Evolutionary conservation across 2,797 vertebrate species (phyloP).

Genomic region (Oryzias sinensis): DNA sequence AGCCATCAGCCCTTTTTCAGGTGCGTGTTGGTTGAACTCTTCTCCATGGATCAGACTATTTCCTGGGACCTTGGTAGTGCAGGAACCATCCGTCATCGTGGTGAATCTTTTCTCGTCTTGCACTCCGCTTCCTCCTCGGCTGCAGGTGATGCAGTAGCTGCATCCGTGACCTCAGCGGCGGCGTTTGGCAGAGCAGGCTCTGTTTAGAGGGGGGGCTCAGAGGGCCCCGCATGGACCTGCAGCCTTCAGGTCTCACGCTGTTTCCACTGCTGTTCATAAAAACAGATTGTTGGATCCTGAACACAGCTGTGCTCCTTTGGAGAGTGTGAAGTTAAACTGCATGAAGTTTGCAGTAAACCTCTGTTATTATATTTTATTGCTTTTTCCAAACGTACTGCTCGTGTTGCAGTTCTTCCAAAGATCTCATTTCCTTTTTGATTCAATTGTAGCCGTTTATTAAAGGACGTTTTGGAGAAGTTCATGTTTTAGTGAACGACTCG

Average conservation of each 20-base stretch:
- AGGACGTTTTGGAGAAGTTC: slow-evolving; percentile 22
- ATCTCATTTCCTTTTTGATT: slow-evolving; percentile 17
- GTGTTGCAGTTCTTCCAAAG: background rate
- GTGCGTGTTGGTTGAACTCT: too few relatives aligned
- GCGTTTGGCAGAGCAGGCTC: slow-evolving; percentile 43
- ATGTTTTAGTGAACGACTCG: slow-evolving; percentile 14
- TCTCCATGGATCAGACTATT: too few relatives aligned
- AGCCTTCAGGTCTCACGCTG: slow-evolving; percentile 72
- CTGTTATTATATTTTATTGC: slow-evolving; percentile 17
- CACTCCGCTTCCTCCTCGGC: background rate
- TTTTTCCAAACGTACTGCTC: slow-evolving; percentile 17
- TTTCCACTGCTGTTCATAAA: slow-evolving; percentile 78
- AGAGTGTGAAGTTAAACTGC: slow-evolving; percentile 38
- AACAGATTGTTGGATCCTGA: slow-evolving; percentile 55
- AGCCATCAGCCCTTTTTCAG: too few relatives aligned
- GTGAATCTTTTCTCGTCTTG: too few relatives aligned
- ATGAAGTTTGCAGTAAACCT: slow-evolving; percentile 21
- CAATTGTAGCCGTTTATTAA: background rate
- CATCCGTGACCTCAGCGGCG: slow-evolving; percentile 32
- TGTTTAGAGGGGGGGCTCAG: slow-evolving; percentile 26
- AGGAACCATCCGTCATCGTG: slow-evolving; percentile 5
- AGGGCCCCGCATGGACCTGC: slow-evolving; percentile 60
- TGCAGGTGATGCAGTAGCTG: slow-evolving; percentile 30
- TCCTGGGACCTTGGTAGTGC: too few relatives aligned
- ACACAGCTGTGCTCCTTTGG: slow-evolving; percentile 30